A percentile compares a stretch with the other conserved stretches of the same genome.
phyloP scores from a whole-genome alignment of 2,797 vertebrate genomes.

The Avahi laniger region DNA sequence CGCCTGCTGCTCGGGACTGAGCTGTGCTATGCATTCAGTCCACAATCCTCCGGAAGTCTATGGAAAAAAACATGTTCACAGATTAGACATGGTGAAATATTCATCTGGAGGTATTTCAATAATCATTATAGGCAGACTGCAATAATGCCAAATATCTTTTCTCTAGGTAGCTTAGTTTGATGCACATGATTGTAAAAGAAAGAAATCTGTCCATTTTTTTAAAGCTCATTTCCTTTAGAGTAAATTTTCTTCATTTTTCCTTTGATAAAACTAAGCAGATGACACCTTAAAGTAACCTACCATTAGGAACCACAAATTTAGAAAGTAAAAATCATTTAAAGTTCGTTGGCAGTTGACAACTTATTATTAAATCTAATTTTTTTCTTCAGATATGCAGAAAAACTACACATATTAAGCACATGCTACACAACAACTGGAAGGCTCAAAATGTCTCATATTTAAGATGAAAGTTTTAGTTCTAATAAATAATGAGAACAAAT shows the following conservation, averaged over 20 bases:
- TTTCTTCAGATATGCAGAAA: background rate
- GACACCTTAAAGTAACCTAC: background rate
- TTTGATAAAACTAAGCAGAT: background rate
- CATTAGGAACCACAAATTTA: background rate
- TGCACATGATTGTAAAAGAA: background rate
- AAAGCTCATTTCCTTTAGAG: background rate
- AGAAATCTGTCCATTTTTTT: background rate
- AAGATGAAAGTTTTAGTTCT: slow-evolving; percentile 20
- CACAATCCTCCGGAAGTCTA: slow-evolving; percentile 96
- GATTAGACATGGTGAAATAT: background rate
- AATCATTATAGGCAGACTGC: background rate
- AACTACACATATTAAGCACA: background rate
- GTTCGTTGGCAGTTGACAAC: background rate
- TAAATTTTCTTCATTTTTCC: background rate
- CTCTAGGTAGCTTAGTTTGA: background rate
- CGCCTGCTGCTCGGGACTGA: slow-evolving; percentile 96
- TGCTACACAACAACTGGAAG: background rate
- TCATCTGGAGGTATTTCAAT: background rate
- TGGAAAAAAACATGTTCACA: slow-evolving; percentile 37
- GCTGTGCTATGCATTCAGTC: slow-evolving; percentile 95
- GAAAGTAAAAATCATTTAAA: background rate
- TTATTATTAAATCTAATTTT: background rate
- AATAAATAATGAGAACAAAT: background rate
- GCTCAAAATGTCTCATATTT: background rate
- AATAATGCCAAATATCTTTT: background rate